Base-by-base conservation (phyloP, 2,113 vertebrate species). In the Actenoides hombroni region DNA sequence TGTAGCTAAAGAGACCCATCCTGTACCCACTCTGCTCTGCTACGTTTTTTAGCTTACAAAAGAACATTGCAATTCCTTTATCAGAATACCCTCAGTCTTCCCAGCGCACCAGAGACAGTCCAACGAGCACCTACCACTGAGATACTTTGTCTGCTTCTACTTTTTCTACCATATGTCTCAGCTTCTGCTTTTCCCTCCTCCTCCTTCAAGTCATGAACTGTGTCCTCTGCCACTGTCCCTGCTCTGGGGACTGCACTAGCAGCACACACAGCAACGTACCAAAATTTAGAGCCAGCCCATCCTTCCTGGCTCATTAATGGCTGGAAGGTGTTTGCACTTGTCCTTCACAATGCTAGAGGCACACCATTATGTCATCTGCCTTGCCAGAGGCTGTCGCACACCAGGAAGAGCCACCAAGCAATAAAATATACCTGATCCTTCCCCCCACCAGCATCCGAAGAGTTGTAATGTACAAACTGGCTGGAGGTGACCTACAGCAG, bases 131-230 rank as follows among this genome's bases (percentile, higher is more conserved):
- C 77, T 73, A 95, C 86, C 65, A 64, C 57, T 20, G 73, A 84
- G 87, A 73, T 44, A 23, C 69, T 63, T 20, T 75, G 64, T 81
- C 82, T 96, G 73, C 48, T 87, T 78, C 64, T 54, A 49, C 88
- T 86, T 89, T 81, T 74, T 59, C n/a, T 48, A 83, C 81, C 90
- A 89, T 88, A 92, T 90, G 93, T 59, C 81, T 71, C 75, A 82
- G 63, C 23, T 83, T 69, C 48, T 95, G 57, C 53, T 89, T 75
- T 80, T 71, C n/a, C 48, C 39, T 92, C 77, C 56, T 89, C 69
- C 53, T 86, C 51, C 46, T 49, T 1, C 2, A 8, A 88, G 90
- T 35, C 3, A 0, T 40, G 71, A 93, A 73, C 59, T 67, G 35
- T 19, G 75, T 91, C 16, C 54, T 86, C 59, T 93, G 60, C 44